A percentile compares a stretch with the other conserved stretches of the same genome.
Evolutionary conservation across 2,113 vertebrate genomes (phyloP).

Genomic region (Oncorhynchus keta): DNA sequence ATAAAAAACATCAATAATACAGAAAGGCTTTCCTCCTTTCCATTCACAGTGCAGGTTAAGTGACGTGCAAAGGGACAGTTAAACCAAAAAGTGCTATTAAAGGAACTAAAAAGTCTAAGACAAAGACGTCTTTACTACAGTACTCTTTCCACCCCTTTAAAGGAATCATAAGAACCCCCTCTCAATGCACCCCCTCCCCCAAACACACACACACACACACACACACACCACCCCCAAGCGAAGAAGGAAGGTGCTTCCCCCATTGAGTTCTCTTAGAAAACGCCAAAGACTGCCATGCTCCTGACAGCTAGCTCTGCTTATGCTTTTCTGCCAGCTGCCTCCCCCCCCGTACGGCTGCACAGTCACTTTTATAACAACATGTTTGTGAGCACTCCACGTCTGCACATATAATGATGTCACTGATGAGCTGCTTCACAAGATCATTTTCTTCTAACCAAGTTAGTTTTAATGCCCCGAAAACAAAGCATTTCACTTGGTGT

Average conservation of each 20-base stretch:
- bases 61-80: too few species aligned
- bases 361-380: neutral
- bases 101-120: too few species aligned
- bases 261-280: neutral
- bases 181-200: too few species aligned
- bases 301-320: neutral
- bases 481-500: neutral
- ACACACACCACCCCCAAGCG: too few species aligned
- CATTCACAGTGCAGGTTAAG: too few species aligned
- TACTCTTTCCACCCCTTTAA: too few species aligned
- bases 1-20: too few species aligned
- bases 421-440: neutral
- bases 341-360: neutral
- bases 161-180: too few species aligned
- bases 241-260: neutral
- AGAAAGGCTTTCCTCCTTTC: too few species aligned
- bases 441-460: neutral
- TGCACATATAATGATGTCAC: neutral
- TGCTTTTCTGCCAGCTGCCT: neutral
- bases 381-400: neutral
- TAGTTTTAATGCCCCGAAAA: conserved; percentile 6
- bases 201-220: too few species aligned
- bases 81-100: too few species aligned
- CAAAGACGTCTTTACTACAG: too few species aligned
- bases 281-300: neutral